Evolutionary conservation across 1,140 invertebrate genomes (phyloP).

Genomic region (Heliconius congener): DNA sequence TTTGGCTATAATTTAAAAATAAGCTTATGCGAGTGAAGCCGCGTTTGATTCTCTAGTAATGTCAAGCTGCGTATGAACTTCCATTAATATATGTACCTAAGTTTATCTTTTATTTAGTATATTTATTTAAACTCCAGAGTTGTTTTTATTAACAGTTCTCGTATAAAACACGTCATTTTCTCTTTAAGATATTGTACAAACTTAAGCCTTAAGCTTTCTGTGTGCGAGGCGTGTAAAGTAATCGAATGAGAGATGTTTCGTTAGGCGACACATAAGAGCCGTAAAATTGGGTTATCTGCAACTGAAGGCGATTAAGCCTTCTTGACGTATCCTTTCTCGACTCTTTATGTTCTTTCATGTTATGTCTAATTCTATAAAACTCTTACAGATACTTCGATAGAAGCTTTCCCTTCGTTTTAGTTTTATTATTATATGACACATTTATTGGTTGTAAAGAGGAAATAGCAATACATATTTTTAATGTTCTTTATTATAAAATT

Average conservation of each 20-base stretch:
- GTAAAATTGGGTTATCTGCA: conserved; percentile 48
- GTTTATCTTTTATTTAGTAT: neutral
- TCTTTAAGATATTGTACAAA: conserved; percentile 14
- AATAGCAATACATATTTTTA: too few species aligned
- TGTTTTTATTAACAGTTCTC: conserved; percentile 4
- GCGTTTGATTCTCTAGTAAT: too few species aligned
- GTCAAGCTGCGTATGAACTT: too few species aligned
- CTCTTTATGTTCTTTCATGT: conserved; percentile 34
- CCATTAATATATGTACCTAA: neutral
- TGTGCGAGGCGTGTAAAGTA: conserved; percentile 34
- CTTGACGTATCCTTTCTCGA: conserved; percentile 39
- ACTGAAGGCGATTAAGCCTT: conserved; percentile 44
- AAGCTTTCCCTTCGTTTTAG: neutral
- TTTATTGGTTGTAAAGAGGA: neutral
- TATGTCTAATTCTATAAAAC: conserved; percentile 26
- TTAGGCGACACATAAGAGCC: conserved; percentile 42
- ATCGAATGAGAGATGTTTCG: conserved; percentile 43
- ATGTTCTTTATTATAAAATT: too few species aligned
- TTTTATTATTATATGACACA: neutral
- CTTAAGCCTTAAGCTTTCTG: conserved; percentile 16
- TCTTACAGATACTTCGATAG: conserved; percentile 7
- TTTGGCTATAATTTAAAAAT: too few species aligned
- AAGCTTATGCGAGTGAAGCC: too few species aligned
- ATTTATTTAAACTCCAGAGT: neutral
- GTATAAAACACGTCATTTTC: conserved; percentile 3